These are phyloP conservation scores for Heliconius congener DNA, from an alignment of 1,140 invertebrate species.

Conservation along the genomic window DNA sequence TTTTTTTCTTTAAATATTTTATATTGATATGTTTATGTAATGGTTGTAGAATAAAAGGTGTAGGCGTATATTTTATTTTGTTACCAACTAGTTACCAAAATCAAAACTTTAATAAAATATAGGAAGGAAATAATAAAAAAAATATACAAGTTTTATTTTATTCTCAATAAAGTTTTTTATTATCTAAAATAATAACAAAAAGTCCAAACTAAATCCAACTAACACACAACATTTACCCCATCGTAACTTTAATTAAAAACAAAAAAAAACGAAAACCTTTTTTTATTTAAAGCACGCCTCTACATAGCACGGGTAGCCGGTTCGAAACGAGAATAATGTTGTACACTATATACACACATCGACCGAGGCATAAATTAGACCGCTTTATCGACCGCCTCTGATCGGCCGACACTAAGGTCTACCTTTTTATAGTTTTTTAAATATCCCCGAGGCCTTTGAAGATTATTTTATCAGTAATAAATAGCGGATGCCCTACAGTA, in stretches of 20 bases:
- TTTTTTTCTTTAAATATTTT: not conserved
- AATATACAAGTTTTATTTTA: too few species aligned
- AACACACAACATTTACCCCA: slow-evolving; percentile 1
- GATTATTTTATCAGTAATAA: slow-evolving; percentile 15
- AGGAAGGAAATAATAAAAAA: too few species aligned
- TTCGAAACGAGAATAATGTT: slow-evolving; percentile 12
- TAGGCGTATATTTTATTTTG: too few species aligned
- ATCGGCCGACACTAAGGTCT: slow-evolving; percentile 44
- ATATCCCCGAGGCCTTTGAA: slow-evolving; percentile 38
- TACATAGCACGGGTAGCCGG: slow-evolving; percentile 11
- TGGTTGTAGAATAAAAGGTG: too few species aligned
- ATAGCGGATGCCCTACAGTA: not conserved
- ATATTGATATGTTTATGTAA: not conserved
- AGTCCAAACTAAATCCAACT: not conserved
- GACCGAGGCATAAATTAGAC: slow-evolving; percentile 65
- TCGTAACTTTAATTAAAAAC: slow-evolving; percentile 9
- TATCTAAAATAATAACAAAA: not conserved
- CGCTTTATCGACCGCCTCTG: slow-evolving; percentile 68
- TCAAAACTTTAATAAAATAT: too few species aligned
- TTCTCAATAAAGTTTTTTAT: too few species aligned
- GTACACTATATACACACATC: slow-evolving; percentile 25
- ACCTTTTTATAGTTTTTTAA: slow-evolving; percentile 48
- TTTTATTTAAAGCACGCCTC: not conserved
- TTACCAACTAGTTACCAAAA: too few species aligned
- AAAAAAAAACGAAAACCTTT: not conserved